These are phyloP conservation scores for Peromyscus nudipes DNA, from an alignment of 2,797 vertebrate genomes.

Conservation along the genomic window DNA sequence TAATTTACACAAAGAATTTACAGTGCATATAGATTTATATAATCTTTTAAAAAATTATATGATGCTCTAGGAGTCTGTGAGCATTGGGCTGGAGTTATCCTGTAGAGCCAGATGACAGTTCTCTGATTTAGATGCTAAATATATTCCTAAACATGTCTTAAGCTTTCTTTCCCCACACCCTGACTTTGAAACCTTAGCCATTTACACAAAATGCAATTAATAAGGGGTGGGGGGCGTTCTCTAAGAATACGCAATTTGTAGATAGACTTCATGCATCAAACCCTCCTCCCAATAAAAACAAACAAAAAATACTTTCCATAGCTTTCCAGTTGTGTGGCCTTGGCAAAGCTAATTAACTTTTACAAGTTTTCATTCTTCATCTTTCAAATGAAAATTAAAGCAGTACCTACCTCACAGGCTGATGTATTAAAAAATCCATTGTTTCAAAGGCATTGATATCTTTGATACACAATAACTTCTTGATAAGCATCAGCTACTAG, in stretches of 20 bases:
- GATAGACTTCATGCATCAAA: not conserved
- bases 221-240: not conserved
- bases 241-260: not conserved
- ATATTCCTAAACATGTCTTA: not conserved
- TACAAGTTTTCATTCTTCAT: slow-evolving; percentile 40
- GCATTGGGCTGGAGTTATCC: not conserved
- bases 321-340: slow-evolving; percentile 50
- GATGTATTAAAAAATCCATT: not conserved
- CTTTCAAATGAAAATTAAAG: slow-evolving; percentile 54
- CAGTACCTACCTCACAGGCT: slow-evolving; percentile 10
- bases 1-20: not conserved
- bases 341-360: slow-evolving; percentile 34
- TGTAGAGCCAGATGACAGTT: not conserved
- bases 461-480: not conserved
- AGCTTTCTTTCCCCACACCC: rapidly evolving
- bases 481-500: not conserved
- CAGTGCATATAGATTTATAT: not conserved
- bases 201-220: not conserved
- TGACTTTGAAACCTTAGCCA: not conserved
- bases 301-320: not conserved
- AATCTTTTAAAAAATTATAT: not conserved
- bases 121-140: not conserved
- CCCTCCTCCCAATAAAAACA: not conserved
- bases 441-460: not conserved
- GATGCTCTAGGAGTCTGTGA: not conserved